phyloP scores from a whole-genome alignment of 2,113 vertebrate species.

The Sakesphorus luctuosus region DNA sequence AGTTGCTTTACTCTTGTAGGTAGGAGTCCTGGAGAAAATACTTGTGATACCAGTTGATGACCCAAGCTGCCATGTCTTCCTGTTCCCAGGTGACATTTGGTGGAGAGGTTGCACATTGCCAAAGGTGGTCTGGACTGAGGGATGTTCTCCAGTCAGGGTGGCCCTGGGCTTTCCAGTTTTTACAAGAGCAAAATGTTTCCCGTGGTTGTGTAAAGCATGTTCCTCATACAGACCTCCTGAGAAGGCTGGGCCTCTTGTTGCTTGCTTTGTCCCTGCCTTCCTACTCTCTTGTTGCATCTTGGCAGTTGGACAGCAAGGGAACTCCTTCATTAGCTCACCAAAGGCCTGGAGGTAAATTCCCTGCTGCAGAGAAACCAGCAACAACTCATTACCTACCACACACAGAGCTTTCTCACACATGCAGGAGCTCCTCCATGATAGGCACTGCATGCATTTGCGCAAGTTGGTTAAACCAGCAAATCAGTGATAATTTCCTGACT shows the following conservation, averaged over 20 bases:
- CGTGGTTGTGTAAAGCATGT: accelerated
- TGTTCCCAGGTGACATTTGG: background rate
- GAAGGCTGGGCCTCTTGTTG: background rate
- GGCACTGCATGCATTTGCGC: accelerated
- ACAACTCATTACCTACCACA: background rate
- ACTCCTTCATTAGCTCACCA: slow-evolving; percentile 12
- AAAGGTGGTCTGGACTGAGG: background rate
- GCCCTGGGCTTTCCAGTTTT: background rate
- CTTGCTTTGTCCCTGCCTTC: background rate
- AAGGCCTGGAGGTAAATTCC: background rate
- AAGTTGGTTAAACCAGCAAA: background rate
- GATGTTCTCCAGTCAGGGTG: accelerated
- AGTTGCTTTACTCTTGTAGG: background rate
- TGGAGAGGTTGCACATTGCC: background rate
- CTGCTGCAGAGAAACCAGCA: background rate
- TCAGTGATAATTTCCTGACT: background rate
- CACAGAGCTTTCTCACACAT: background rate
- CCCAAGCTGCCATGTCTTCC: background rate
- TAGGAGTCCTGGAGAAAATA: background rate
- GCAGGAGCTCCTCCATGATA: background rate
- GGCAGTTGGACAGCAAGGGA: background rate
- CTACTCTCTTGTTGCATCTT: background rate
- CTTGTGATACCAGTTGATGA: accelerated
- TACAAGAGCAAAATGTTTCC: background rate
- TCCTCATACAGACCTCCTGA: accelerated